phyloP scores from a whole-genome alignment of 2,888 invertebrate genomes.

The Colostygia pectinataria region DNA sequence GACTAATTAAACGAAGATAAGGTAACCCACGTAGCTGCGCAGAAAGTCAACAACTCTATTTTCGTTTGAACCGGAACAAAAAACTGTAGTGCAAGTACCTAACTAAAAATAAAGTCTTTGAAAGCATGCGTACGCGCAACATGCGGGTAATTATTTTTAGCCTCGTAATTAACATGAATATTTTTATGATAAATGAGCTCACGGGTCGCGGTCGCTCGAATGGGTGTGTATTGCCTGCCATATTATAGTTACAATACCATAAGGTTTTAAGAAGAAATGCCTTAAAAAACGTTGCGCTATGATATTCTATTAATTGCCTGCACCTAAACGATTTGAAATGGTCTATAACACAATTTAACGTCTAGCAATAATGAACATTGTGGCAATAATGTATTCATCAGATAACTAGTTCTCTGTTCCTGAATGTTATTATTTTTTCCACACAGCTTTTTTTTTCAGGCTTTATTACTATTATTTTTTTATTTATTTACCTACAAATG shows the following conservation, averaged over 20 bases:
- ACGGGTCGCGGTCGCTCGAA: slow-evolving; percentile 6
- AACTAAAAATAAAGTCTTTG: slow-evolving; percentile 8
- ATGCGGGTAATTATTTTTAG: slow-evolving; percentile 19
- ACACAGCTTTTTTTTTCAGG: too few species aligned
- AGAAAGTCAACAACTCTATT: slow-evolving; percentile 4
- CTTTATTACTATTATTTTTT: too few species aligned
- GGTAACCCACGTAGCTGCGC: not conserved
- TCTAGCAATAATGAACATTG: too few species aligned
- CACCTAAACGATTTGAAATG: slow-evolving; percentile 33
- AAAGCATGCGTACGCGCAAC: slow-evolving; percentile 4
- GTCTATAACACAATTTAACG: slow-evolving; percentile 20
- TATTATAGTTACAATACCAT: slow-evolving; percentile 26
- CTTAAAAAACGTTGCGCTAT: slow-evolving; percentile 26
- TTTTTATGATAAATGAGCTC: slow-evolving; percentile 9
- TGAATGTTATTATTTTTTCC: too few species aligned
- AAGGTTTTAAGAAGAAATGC: slow-evolving; percentile 31
- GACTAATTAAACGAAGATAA: not conserved
- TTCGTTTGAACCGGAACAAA: slow-evolving; percentile 3
- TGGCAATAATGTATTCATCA: not conserved
- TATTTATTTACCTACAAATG: too few species aligned
- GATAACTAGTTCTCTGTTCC: too few species aligned
- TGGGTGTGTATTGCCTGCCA: slow-evolving; percentile 25
- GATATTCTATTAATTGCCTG: slow-evolving; percentile 28
- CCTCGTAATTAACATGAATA: slow-evolving; percentile 12
- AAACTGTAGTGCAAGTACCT: not conserved